Conservation (phyloP, 2,797 vertebrate genomes). For the Leptodactylus fallax region DNA sequence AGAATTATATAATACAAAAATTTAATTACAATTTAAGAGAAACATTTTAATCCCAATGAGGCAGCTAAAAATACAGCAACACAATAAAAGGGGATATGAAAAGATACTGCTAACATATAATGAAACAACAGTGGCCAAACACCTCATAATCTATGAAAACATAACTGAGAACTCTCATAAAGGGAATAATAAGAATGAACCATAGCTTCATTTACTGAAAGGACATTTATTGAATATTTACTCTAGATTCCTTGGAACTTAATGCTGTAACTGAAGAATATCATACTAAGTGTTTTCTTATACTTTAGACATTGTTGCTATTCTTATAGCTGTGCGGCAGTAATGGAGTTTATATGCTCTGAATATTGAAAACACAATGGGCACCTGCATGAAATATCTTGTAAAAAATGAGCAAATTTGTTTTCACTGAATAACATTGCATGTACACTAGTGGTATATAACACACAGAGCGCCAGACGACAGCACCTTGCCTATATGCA, state of each 20-base stretch:
- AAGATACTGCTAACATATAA: not conserved
- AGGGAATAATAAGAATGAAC: constrained; percentile 4
- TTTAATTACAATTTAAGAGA: not conserved
- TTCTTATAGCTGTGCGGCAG: not conserved
- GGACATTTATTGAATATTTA: constrained; percentile 3
- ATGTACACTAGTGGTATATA: no score
- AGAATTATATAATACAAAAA: no score
- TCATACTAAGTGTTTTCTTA: not conserved
- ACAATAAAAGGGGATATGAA: not conserved
- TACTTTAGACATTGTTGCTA: not conserved
- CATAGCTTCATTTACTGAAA: not conserved
- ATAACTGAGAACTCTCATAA: not conserved
- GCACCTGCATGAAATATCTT: not conserved
- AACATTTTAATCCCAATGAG: not conserved
- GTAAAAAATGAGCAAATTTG: not conserved
- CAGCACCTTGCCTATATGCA: not conserved
- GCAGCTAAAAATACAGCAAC: not conserved
- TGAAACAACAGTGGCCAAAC: not conserved
- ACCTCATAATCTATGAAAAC: not conserved
- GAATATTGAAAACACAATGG: not conserved
- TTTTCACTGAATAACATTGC: not conserved
- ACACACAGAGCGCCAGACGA: no score
- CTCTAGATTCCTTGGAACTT: not conserved
- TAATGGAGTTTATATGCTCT: not conserved
- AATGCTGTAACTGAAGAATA: not conserved